Conservation (phyloP, 2,888 invertebrate species). For the Acleris holmiana region DNA sequence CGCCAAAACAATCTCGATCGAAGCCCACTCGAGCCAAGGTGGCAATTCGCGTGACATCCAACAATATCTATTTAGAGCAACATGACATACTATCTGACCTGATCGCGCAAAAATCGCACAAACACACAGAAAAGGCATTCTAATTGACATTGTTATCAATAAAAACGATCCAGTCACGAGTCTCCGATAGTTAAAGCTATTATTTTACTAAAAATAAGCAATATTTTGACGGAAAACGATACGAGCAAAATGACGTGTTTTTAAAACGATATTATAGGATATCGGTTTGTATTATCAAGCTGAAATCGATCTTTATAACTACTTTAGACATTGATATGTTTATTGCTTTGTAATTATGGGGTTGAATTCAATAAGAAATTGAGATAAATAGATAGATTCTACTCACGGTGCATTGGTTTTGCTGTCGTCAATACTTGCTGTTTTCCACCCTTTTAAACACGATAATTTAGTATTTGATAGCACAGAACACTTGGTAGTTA, state of each 20-base stretch:
- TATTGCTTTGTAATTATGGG: background rate
- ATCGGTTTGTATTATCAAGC: background rate
- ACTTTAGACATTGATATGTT: background rate
- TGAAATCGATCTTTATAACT: constrained; percentile 4
- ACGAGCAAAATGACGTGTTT: constrained; percentile 23
- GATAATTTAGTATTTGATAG: constrained; percentile 31
- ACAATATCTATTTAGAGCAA: constrained; percentile 24
- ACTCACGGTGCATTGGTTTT: constrained; percentile 35
- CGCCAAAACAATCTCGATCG: constrained; percentile 5
- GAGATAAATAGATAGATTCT: constrained; percentile 6
- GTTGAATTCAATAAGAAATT: background rate
- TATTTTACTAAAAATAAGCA: constrained; percentile 4
- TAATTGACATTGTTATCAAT: constrained; percentile 12
- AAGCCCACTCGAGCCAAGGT: background rate
- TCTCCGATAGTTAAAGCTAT: background rate
- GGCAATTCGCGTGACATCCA: constrained; percentile 10
- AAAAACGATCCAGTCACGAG: constrained; percentile 14
- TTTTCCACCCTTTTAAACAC: constrained; percentile 30
- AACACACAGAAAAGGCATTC: constrained; percentile 5
- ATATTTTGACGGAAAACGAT: constrained; percentile 11
- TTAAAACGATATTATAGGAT: constrained; percentile 9
- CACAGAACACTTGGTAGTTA: constrained; percentile 47
- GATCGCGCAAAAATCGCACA: constrained; percentile 26
- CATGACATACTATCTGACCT: constrained; percentile 13
- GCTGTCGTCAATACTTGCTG: constrained; percentile 32